Conservation (phyloP, 2,797 vertebrate species). For the Syngnathus rostellatus region DNA sequence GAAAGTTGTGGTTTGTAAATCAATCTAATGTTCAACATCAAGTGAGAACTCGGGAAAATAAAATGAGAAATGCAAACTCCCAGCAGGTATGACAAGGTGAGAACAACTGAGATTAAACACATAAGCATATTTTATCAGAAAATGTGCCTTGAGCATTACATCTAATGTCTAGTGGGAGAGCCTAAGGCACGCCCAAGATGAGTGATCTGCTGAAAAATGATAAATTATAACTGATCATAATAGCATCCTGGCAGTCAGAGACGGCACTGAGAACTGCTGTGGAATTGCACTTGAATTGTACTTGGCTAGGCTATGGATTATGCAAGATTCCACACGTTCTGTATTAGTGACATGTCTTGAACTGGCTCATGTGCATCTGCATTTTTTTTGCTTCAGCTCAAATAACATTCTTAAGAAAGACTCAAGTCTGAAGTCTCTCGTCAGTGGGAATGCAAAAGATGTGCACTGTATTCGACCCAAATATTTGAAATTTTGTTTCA, state of each 20-base stretch:
- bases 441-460: conserved; percentile 2
- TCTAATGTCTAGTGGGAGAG: background rate
- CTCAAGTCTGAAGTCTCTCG: background rate
- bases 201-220: background rate
- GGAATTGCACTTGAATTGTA: background rate
- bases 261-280: background rate
- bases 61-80: too few species aligned
- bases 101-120: background rate
- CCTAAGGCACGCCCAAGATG: background rate
- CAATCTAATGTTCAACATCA: background rate
- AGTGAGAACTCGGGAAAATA: background rate
- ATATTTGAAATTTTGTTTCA: conserved; percentile 41
- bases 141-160: background rate
- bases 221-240: background rate
- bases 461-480: conserved; percentile 42
- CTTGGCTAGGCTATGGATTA: background rate
- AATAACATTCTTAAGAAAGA: background rate
- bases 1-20: background rate
- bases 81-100: too few species aligned
- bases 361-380: background rate
- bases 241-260: background rate
- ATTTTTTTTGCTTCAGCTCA: background rate
- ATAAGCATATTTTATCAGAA: background rate
- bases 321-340: background rate
- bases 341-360: background rate